Conservation (phyloP, 2,113 vertebrate genomes). For the Microcebus ravelobensis region DNA sequence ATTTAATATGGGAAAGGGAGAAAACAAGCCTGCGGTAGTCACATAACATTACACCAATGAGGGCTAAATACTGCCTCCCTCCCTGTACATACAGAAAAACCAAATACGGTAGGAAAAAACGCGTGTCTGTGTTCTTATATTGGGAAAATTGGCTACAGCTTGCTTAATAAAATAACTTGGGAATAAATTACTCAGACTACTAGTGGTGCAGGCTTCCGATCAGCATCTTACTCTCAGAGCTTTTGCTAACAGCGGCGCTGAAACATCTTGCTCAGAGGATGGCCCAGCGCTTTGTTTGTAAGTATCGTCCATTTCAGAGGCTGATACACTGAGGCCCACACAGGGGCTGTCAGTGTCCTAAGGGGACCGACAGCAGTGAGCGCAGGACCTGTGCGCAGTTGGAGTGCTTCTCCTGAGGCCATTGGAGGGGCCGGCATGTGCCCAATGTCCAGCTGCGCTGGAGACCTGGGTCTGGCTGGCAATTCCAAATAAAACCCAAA, state of each 20-base stretch:
- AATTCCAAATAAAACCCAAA: neutral
- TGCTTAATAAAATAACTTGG: neutral
- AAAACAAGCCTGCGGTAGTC: neutral
- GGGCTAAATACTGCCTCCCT: neutral
- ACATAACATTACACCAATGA: neutral
- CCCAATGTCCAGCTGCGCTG: no score
- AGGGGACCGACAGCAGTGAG: neutral
- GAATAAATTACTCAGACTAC: neutral
- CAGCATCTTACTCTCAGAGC: neutral
- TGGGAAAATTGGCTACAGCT: neutral
- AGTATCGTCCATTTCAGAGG: neutral
- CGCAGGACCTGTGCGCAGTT: no score
- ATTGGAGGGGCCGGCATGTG: no score
- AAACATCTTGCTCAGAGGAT: neutral
- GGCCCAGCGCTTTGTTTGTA: neutral
- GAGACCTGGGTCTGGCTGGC: no score
- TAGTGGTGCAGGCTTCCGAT: neutral
- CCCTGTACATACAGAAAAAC: neutral
- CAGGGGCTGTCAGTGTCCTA: accelerated
- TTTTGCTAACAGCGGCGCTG: accelerated
- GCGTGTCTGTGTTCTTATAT: accelerated
- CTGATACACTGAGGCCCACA: neutral
- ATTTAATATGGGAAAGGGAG: neutral
- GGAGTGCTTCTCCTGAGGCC: no score
- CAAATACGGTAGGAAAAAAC: neutral